phyloP scores from a whole-genome alignment of 2,797 vertebrate species.

The Numenius phaeopus region DNA sequence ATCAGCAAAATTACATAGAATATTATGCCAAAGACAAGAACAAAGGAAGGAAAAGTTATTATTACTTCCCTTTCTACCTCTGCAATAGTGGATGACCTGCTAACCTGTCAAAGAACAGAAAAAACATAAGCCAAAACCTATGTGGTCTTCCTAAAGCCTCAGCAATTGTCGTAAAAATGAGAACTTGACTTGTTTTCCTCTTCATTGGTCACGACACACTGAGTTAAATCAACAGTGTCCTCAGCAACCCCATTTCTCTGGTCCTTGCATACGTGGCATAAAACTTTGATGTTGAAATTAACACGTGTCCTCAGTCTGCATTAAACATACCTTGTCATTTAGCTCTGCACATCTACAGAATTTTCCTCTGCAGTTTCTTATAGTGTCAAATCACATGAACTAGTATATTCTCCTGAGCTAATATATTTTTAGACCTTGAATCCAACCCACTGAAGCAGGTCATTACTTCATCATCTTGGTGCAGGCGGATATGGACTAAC shows the following conservation, averaged over 20 bases:
- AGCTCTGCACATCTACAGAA: not conserved
- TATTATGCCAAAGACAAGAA: not conserved
- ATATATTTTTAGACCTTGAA: not conserved
- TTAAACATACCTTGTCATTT: not conserved
- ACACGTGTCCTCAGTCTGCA: not conserved
- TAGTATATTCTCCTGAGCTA: not conserved
- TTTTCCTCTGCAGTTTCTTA: not conserved
- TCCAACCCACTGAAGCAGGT: not conserved
- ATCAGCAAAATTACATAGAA: not conserved
- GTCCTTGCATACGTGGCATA: not conserved
- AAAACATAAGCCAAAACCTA: not conserved
- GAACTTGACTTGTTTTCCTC: constrained; percentile 25
- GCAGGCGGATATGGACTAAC: not conserved
- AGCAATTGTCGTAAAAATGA: not conserved
- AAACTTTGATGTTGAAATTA: not conserved
- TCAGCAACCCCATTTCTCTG: not conserved
- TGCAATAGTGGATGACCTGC: not conserved
- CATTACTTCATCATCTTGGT: not conserved
- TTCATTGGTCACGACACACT: not conserved
- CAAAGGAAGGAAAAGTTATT: not conserved
- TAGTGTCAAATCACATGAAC: not conserved
- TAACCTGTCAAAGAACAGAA: not conserved
- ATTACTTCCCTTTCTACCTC: not conserved
- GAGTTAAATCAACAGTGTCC: constrained; percentile 30
- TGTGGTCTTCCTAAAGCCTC: not conserved